These are phyloP conservation scores for Ficedula albicollis DNA, from an alignment of 2,797 vertebrate species.

Conservation along the genomic window DNA sequence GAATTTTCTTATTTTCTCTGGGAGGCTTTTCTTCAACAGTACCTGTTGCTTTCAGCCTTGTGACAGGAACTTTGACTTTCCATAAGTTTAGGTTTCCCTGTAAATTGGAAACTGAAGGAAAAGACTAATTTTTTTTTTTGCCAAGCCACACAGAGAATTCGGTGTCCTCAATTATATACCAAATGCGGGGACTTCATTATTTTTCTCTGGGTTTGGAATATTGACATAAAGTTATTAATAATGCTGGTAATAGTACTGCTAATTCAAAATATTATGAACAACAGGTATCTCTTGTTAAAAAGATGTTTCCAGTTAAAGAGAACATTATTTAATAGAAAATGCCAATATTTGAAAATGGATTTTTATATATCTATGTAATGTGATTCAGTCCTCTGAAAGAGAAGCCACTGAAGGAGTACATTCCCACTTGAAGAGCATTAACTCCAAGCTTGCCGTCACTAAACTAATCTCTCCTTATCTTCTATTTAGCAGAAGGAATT, in stretches of 20 bases:
- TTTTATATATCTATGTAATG: not conserved
- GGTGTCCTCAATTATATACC: not conserved
- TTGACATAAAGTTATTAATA: not conserved
- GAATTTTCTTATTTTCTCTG: not conserved
- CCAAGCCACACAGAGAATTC: not conserved
- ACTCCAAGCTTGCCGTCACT: constrained; percentile 40
- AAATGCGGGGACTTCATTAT: not conserved
- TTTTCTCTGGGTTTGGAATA: not conserved
- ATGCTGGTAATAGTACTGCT: not conserved
- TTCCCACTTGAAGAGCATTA: constrained; percentile 34
- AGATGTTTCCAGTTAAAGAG: not conserved
- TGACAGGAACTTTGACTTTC: not conserved
- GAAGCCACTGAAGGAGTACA: not conserved
- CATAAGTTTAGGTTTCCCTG: not conserved
- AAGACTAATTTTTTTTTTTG: not conserved
- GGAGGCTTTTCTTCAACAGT: not conserved
- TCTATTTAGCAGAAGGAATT: constrained; percentile 78
- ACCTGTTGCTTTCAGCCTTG: not conserved
- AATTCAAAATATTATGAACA: not conserved
- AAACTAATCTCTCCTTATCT: constrained; percentile 64
- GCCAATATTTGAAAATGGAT: not conserved
- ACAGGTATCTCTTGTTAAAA: not conserved
- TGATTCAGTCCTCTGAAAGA: not conserved
- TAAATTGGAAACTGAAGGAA: not conserved
- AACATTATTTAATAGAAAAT: not conserved